A percentile compares a stretch with the other conserved stretches of the same genome.
Conservation (phyloP, 2,888 invertebrate genomes). For the Cataglyphis cursor region DNA sequence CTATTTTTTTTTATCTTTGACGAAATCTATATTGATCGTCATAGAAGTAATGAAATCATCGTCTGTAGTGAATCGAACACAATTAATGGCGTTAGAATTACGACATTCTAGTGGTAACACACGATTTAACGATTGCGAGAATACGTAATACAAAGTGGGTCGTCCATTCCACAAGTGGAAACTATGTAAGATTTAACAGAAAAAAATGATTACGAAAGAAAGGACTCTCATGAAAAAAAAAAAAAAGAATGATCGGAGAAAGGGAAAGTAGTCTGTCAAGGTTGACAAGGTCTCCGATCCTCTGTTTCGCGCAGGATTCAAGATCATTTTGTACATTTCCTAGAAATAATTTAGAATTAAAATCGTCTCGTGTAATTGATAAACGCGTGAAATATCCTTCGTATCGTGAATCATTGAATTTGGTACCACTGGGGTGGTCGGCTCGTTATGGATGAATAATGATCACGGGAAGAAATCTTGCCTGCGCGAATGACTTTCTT, state of each 20-base stretch:
- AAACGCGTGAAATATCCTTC: background rate
- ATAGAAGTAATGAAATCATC: background rate
- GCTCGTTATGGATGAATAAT: background rate
- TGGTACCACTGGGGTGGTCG: background rate
- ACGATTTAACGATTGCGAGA: background rate
- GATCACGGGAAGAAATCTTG: background rate
- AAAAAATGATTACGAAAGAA: slow-evolving; percentile 7
- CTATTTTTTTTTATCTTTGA: background rate
- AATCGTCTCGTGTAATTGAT: background rate
- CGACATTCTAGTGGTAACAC: background rate
- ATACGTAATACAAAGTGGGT: background rate
- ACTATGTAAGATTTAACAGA: background rate
- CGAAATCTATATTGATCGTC: background rate
- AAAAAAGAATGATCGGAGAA: slow-evolving; percentile 60
- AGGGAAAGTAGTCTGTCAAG: slow-evolving; percentile 71
- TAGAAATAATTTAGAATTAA: slow-evolving; percentile 4
- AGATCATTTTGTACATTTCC: slow-evolving; percentile 22
- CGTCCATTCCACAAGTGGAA: background rate
- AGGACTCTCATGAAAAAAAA: slow-evolving; percentile 33
- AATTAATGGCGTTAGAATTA: background rate
- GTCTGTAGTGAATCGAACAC: background rate
- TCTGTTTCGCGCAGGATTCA: slow-evolving; percentile 38
- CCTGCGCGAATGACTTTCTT: too few relatives aligned
- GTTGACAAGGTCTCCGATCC: slow-evolving; percentile 46
- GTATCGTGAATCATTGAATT: background rate